Percentiles rank a stretch among this genome's conserved stretches.
phyloP scores from a whole-genome alignment of 2,888 invertebrate species.

The Metalampra italica region DNA sequence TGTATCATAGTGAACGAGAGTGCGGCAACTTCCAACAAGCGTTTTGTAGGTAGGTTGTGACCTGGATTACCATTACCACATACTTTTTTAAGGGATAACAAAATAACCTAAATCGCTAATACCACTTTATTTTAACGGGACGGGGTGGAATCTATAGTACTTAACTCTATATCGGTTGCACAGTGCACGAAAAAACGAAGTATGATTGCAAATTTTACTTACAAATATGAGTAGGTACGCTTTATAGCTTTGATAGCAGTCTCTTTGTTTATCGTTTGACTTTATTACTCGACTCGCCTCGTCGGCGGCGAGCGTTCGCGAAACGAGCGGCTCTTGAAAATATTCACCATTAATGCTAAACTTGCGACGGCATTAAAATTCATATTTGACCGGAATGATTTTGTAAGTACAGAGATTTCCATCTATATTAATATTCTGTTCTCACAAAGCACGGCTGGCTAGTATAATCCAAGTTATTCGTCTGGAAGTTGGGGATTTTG shows the following conservation, averaged over 20 bases:
- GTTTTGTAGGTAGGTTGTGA: no score
- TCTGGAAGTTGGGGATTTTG: not conserved
- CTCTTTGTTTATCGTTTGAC: constrained; percentile 50
- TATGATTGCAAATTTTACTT: constrained; percentile 61
- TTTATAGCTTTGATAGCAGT: constrained; percentile 52
- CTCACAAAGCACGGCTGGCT: not conserved
- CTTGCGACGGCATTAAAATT: constrained; percentile 43
- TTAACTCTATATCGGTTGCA: constrained; percentile 43
- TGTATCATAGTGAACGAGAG: no score
- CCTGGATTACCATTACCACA: no score
- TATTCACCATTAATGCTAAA: constrained; percentile 50
- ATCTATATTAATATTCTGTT: constrained; percentile 15
- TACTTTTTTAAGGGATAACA: no score
- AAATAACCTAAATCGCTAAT: no score
- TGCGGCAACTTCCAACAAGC: no score
- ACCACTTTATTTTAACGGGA: no score
- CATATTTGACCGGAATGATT: constrained; percentile 48
- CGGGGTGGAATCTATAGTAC: constrained; percentile 7
- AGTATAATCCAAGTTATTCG: not conserved
- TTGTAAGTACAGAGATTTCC: constrained; percentile 46
- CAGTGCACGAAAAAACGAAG: constrained; percentile 31
- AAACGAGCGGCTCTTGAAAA: constrained; percentile 52
- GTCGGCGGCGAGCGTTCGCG: constrained; percentile 32
- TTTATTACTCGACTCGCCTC: constrained; percentile 35
- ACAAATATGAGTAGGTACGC: constrained; percentile 46